Evolutionary conservation across 23 tunicate species (phyloP).

Genomic region (Ciona savignyi): DNA sequence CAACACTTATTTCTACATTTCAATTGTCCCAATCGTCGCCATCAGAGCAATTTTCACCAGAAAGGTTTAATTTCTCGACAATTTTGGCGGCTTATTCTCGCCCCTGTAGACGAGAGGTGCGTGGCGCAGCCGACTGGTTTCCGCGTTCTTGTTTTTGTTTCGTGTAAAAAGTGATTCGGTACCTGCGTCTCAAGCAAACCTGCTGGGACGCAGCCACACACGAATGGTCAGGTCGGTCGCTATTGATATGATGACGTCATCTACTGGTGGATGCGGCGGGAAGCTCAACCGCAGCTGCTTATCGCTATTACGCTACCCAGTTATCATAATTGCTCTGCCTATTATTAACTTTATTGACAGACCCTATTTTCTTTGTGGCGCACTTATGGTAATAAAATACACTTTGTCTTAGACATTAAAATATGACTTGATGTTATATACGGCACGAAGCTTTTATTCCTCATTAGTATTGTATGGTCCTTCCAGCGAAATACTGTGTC

Average conservation of each 20-base stretch:
- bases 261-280: not conserved
- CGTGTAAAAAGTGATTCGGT: slow-evolving; percentile 1
- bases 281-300: not conserved
- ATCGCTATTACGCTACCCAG: too few species aligned
- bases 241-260: not conserved
- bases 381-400: too few species aligned
- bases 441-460: too few species aligned
- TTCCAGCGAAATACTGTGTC: too few species aligned
- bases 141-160: slow-evolving; percentile 1
- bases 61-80: not conserved
- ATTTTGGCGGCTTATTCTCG: not conserved
- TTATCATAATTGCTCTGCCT: too few species aligned
- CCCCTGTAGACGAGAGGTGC: slow-evolving; percentile 1
- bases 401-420: too few species aligned
- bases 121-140: not conserved
- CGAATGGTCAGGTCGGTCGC: not conserved
- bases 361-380: too few species aligned
- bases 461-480: too few species aligned
- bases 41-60: not conserved
- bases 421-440: too few species aligned
- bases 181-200: not conserved
- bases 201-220: slow-evolving; percentile 1
- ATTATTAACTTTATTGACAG: too few species aligned
- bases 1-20: not conserved
- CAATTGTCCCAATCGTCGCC: not conserved